Base-by-base conservation (phyloP, 1,140 invertebrate species). In the Sycophaga agraensis region DNA sequence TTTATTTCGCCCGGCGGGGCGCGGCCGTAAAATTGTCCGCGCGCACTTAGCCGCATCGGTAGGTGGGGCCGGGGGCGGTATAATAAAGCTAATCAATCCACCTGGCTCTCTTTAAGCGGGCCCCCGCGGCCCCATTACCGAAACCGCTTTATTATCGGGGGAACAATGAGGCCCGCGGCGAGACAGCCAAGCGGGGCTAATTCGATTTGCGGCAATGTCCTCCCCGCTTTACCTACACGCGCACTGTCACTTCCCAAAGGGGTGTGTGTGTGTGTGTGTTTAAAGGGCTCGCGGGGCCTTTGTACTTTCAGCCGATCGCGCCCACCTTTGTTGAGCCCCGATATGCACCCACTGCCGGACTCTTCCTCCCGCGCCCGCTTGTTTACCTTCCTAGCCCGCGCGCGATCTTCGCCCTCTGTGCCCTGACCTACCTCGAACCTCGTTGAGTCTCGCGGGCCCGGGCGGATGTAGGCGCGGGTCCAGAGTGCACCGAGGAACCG, bases 31-130 rank as follows among this genome's bases (percentile, higher is more conserved):
- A n/a, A n/a, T n/a, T n/a, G n/a, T n/a, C n/a, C n/a, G n/a, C n/a
- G n/a, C n/a, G n/a, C n/a, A n/a, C n/a, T n/a, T n/a, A n/a, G n/a
- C n/a, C n/a, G n/a, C n/a, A n/a, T n/a, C n/a, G n/a, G n/a, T n/a
- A n/a, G n/a, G n/a, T n/a, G n/a, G n/a, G n/a, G n/a, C 14, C n/a
- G 16, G 11, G 4, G 5, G 17, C 12, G 1, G 12, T 2, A 59
- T 59, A 59, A 59, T 60, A 60, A 53, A 45, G 49, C 28, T 60
- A 60, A 60, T 60, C 31, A 60, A 59, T 59, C 40, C 35, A 59
- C 35, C 48, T 43, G 37, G 7, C 12, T 35, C 40, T 58, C 45
- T 42, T 22, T 42, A 7, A 7, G 42, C 6, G 16, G 34, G 37
- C 50, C 12, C 59, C 46, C 28, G 54, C 54, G 54, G 48, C 48